These are phyloP conservation scores for Hermetia illucens DNA, from an alignment of 1,140 invertebrate species.

Conservation along the genomic window DNA sequence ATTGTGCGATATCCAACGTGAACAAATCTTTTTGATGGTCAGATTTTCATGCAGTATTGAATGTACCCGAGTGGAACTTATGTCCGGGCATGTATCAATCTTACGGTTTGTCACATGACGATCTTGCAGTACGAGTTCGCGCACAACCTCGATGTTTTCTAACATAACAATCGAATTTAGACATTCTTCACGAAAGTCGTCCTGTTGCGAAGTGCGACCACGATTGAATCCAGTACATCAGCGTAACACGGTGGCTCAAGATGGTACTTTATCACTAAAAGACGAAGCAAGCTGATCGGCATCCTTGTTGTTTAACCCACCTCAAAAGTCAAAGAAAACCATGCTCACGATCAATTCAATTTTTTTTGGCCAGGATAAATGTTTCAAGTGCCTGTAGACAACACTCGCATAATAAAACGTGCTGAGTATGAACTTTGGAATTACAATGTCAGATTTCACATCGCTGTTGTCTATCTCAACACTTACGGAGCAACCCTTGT, in stretches of 20 bases:
- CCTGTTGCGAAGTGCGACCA: conserved; percentile 5
- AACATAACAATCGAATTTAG: conserved; percentile 14
- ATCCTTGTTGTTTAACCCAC: no score
- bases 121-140: conserved; percentile 15
- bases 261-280: no score
- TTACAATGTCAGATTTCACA: no score
- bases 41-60: conserved; percentile 16
- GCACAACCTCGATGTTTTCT: conserved; percentile 13
- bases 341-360: no score
- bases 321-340: no score
- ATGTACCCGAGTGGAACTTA: conserved; percentile 8
- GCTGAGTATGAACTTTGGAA: no score
- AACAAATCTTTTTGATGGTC: conserved; percentile 14
- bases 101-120: conserved; percentile 9
- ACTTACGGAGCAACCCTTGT: no score
- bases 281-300: no score
- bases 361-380: no score
- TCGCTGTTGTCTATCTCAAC: no score
- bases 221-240: conserved; percentile 7
- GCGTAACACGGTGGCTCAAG: neutral
- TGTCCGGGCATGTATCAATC: no score
- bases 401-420: neutral
- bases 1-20: conserved; percentile 16
- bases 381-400: no score
- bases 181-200: conserved; percentile 13